Percentiles rank a stretch among this genome's conserved stretches.
These are phyloP conservation scores for Matsumyia berberina DNA, from an alignment of 2,888 invertebrate genomes.

Conservation along the genomic window DNA sequence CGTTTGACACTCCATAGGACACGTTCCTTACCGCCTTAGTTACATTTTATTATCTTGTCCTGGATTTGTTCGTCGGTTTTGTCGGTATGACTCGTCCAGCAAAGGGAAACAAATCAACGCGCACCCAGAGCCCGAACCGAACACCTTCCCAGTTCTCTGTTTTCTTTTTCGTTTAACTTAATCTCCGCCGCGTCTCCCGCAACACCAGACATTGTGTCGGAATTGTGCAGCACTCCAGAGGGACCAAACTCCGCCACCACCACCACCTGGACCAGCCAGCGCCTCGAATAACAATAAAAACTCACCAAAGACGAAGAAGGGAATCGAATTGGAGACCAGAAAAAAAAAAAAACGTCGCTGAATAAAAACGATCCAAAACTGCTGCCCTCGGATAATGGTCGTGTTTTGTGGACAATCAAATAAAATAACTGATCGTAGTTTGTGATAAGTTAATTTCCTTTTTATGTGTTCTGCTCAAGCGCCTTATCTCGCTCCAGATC, in stretches of 20 bases:
- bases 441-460: slow-evolving; percentile 85
- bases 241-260: slow-evolving; percentile 42
- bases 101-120: slow-evolving; percentile 62
- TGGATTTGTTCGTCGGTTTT: slow-evolving; percentile 66
- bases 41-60: slow-evolving; percentile 74
- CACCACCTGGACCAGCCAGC: slow-evolving; percentile 58
- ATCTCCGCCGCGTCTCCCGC: slow-evolving; percentile 35
- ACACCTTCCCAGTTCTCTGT: slow-evolving; percentile 17
- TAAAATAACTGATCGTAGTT: slow-evolving; percentile 85
- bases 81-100: slow-evolving; percentile 41
- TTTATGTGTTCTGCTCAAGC: slow-evolving; percentile 82
- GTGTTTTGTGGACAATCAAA: slow-evolving; percentile 85
- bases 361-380: slow-evolving; percentile 75
- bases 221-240: slow-evolving; percentile 26
- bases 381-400: slow-evolving; percentile 82
- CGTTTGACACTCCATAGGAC: slow-evolving; percentile 27
- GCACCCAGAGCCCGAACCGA: slow-evolving; percentile 22
- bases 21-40: slow-evolving; percentile 26
- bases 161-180: not conserved
- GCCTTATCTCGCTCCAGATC: slow-evolving; percentile 78
- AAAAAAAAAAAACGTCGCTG: slow-evolving; percentile 43
- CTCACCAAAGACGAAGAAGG: slow-evolving; percentile 10
- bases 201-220: slow-evolving; percentile 72
- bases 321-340: slow-evolving; percentile 32
- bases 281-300: slow-evolving; percentile 64